Evolutionary conservation across 2,888 invertebrate species (phyloP), one percentile per base, ranked within the genome.

Genomic region (Drosophila aldrichi): DNA sequence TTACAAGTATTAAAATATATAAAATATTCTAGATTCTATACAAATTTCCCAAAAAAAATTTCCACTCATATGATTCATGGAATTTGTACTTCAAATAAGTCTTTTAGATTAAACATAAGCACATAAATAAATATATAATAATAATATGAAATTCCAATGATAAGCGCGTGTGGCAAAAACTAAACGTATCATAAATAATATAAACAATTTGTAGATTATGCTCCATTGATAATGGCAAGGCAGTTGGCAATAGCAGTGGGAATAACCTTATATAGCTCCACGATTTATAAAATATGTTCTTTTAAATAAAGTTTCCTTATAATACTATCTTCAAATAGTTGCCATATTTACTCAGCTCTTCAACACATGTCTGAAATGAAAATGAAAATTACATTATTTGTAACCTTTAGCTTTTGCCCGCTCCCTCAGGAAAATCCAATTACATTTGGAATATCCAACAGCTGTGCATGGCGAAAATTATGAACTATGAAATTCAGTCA

Each of bases 341-440:
- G 64, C 60, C 64, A 68, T 62, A 74, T 79, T 79, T 79, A 43
- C 25, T 16, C 41, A 51, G 44, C 55, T 56, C 46, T 46, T 25
- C 16, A n/a, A 40, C 22, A 36, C 48, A 77, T 75, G 77, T 77
- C 73, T 41, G 18, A 9, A 16, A 12, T 34, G 18, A 9, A 16
- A 12, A 25, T 38, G 25, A 48, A 44, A 25, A 2, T 14, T 38
- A 10, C 32, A 32, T 38, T 16, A 9, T 38, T 49, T 25, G 7
- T 25, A 25, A 29, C 43, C 29, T 51, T 16, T 29, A 56, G 36
- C 40, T 22, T 55, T 18, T 34, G 9, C 41, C 46, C 59, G 36
- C 32, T 56, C 18, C 16, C 22, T 20, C 18, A 14, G 55, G 43
- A 16, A 64, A 61, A 64, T 55, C 43, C 64, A 79, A 64, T 68